Base-by-base conservation (phyloP, 2,797 vertebrate species). In the Melanogrammus aeglefinus region DNA sequence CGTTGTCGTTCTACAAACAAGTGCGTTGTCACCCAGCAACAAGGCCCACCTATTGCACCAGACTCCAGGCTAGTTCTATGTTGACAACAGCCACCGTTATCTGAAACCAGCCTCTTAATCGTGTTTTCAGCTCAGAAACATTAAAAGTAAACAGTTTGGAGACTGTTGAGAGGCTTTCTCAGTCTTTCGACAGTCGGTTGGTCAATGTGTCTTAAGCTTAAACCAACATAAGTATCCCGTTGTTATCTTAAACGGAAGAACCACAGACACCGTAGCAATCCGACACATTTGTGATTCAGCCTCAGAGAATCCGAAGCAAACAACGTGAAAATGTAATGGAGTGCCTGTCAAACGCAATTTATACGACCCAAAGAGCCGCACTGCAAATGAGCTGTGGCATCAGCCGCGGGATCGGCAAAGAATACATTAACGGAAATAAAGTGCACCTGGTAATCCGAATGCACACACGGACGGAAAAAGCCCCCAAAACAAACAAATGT, bases 351-450 rank as follows among this genome's bases (percentile, higher is more conserved):
- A 86, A 82, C 82, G 81, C 80, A 4, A 81, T 88, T 88, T 79
- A 71, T 82, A 79, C 86, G 84, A 90, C 89, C 90, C 76, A 82
- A 84, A 86, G 90, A 88, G 78, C 78, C 81, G 82, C 82, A 33
- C 66, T 38, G 83, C 78, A 90, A 92, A 93, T 91, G 90, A 91
- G 90, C 90, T 88, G 89, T 84, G 87, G 89, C 89, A 90, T 66
- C 63, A 86, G 35, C 80, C 47, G 0, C 10, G 72, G 81, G 86
- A 82, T 87, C 83, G 78, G 86, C 76, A 79, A 84, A 89, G 84
- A 87, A 86, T 81, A 81, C 85, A 88, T 90, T 90, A 88, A 89
- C 85, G 79, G 79, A 82, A 88, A 86, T 88, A 71, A 47, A 66
- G 84, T 86, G 81, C 91, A 92, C 87, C 90, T 91, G 92, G 86